phyloP scores from a whole-genome alignment of 2,888 invertebrate species.

The Crioceris asparagi region DNA sequence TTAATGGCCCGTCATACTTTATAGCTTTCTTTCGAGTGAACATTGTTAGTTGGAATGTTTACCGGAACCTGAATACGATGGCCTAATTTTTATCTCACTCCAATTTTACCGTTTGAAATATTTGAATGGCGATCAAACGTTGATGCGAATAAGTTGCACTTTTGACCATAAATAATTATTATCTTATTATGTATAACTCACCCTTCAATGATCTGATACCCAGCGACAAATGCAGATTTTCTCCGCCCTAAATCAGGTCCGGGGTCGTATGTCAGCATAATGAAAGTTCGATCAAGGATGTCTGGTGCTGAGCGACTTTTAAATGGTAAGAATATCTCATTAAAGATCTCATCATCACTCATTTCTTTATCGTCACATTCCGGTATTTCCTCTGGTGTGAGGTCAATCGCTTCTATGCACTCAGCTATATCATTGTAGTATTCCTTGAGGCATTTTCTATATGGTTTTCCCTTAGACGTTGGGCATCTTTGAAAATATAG shows the following conservation, averaged over 20 bases:
- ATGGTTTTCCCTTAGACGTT: slow-evolving; percentile 8
- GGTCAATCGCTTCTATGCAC: slow-evolving; percentile 39
- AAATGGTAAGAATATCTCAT: slow-evolving; percentile 33
- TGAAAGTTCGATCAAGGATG: slow-evolving; percentile 36
- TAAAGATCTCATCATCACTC: slow-evolving; percentile 31
- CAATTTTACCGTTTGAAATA: neutral
- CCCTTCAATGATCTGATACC: slow-evolving; percentile 22
- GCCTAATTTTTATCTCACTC: neutral
- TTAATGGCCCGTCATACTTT: no score
- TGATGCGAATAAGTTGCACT: neutral
- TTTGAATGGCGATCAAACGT: neutral
- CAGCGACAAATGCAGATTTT: slow-evolving; percentile 41
- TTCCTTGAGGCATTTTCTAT: slow-evolving; percentile 39
- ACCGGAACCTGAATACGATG: no score
- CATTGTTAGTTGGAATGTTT: no score
- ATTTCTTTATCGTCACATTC: slow-evolving; percentile 28
- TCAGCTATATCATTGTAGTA: slow-evolving; percentile 56
- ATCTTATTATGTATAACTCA: slow-evolving; percentile 11
- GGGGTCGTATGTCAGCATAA: slow-evolving; percentile 37
- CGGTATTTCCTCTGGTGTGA: slow-evolving; percentile 20
- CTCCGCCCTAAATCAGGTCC: slow-evolving; percentile 44
- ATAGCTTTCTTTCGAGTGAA: no score
- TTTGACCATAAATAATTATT: neutral
- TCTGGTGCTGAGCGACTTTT: slow-evolving; percentile 48
- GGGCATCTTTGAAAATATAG: neutral